Conservation (phyloP, 2,797 vertebrate species). For the Enteromius anoplus region DNA sequence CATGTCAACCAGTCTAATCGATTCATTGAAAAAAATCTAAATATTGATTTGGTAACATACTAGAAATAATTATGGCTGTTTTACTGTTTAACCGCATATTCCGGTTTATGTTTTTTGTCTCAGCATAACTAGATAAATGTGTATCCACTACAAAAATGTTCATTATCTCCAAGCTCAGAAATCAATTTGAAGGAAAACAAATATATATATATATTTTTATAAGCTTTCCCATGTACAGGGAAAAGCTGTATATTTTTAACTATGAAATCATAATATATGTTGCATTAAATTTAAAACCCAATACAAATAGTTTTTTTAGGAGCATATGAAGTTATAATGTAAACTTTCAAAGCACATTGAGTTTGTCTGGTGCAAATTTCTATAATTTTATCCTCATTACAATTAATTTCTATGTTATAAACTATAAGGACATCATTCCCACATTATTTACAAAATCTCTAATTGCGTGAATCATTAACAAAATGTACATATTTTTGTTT, state of each 20-base stretch:
- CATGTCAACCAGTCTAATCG: neutral
- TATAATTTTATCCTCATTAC: too few species aligned
- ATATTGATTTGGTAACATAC: neutral
- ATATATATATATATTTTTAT: too few species aligned
- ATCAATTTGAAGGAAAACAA: neutral
- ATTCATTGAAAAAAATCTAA: neutral
- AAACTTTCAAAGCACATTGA: neutral
- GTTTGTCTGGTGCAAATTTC: too few species aligned
- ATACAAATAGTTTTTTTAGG: neutral
- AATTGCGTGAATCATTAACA: slow-evolving; percentile 5
- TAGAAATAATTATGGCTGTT: neutral
- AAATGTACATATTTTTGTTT: neutral
- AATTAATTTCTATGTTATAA: neutral
- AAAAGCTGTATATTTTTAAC: neutral
- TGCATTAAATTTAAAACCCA: neutral
- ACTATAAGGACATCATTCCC: neutral
- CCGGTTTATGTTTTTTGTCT: neutral
- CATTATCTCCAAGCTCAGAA: neutral
- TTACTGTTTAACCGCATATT: neutral
- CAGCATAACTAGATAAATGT: neutral
- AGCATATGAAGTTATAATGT: neutral
- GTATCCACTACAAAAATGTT: neutral
- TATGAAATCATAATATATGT: neutral
- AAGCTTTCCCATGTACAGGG: neutral
- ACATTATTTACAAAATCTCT: slow-evolving; percentile 28